A percentile compares a stretch with the other conserved stretches of the same genome.
These are phyloP conservation scores for Bolinopsis microptera DNA, from an alignment of 37 sponge, comb jelly and placozoan genomes.

Conservation along the genomic window DNA sequence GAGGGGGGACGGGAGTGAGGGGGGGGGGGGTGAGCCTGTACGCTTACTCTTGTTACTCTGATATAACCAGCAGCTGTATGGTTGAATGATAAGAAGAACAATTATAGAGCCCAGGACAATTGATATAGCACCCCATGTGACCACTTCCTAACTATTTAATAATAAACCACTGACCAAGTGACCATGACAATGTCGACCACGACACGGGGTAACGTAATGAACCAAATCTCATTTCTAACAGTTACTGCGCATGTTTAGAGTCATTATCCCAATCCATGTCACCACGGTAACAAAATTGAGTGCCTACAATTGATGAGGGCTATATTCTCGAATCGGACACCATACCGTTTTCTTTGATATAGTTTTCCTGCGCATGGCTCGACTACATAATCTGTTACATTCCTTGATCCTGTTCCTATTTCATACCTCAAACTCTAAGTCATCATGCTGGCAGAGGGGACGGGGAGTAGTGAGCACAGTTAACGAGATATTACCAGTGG, in stretches of 20 bases:
- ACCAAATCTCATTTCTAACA: not conserved
- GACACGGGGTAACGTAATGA: not conserved
- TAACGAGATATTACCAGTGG: not conserved
- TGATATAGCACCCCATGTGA: too few relatives aligned
- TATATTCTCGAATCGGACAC: not conserved
- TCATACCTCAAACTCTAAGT: not conserved
- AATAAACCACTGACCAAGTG: not conserved
- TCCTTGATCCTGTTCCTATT: too few relatives aligned
- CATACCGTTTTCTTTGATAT: not conserved
- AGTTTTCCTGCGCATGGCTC: not conserved
- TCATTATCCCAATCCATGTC: not conserved
- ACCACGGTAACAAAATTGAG: not conserved
- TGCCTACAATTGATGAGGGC: not conserved
- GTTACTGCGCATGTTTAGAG: not conserved
- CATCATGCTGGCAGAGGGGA: not conserved
- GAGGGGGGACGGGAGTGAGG: too few relatives aligned
- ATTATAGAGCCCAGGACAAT: too few relatives aligned
- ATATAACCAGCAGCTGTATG: too few relatives aligned
- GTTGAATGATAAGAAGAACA: too few relatives aligned
- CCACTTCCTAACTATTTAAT: too few relatives aligned
- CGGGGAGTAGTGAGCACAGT: not conserved
- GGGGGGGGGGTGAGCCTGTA: too few relatives aligned
- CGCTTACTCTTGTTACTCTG: too few relatives aligned
- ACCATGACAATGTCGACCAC: not conserved
- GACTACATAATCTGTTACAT: not conserved